A percentile compares a stretch with the other conserved stretches of the same genome.
Evolutionary conservation across 1,140 invertebrate species (phyloP).

Genomic region (Drosophila persimilis): DNA sequence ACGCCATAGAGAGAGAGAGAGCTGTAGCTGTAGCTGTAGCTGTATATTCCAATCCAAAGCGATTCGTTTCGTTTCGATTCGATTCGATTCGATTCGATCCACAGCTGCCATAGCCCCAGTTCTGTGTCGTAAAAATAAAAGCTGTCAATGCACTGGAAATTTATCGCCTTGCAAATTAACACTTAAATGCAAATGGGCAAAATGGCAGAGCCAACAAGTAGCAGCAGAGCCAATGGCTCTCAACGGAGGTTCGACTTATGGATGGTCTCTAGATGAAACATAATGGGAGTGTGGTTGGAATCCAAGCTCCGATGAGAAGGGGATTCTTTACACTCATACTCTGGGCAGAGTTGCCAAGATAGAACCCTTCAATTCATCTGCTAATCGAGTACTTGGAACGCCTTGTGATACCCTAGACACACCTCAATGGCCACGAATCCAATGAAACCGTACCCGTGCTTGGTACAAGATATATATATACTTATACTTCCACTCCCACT

Average conservation of each 20-base stretch:
- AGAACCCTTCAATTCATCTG: no score
- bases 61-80: no score
- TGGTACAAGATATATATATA: no score
- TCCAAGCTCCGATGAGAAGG: no score
- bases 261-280: constrained; percentile 1
- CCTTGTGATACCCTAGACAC: no score
- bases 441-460: no score
- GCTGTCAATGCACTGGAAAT: constrained; percentile 76
- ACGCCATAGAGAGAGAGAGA: not conserved
- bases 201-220: constrained; percentile 28
- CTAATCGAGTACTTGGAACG: no score
- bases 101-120: constrained; percentile 51
- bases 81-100: constrained; percentile 19
- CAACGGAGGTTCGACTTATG: not conserved
- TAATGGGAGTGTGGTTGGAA: no score
- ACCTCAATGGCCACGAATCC: no score
- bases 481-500: no score
- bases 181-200: constrained; percentile 64
- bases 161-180: constrained; percentile 78
- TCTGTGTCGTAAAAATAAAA: constrained; percentile 73
- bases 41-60: constrained; percentile 22
- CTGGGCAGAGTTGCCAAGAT: no score
- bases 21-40: not conserved
- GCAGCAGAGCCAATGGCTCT: not conserved
- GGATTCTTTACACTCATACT: no score